phyloP scores from a whole-genome alignment of 2,797 vertebrate genomes.

The Galago senegalensis region DNA sequence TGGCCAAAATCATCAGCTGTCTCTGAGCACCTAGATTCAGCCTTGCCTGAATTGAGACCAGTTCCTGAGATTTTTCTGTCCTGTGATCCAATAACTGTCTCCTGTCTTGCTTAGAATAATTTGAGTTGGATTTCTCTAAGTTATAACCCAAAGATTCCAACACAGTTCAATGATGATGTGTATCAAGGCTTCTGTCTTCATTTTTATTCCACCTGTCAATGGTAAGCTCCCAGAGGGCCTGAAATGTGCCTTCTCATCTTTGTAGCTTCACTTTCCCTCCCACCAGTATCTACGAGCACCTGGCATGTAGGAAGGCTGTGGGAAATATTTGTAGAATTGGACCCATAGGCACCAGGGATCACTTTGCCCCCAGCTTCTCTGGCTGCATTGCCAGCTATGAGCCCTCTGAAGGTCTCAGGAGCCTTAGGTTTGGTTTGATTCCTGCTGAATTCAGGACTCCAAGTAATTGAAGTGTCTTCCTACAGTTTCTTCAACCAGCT shows the following conservation, averaged over 20 bases:
- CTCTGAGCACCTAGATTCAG: not conserved
- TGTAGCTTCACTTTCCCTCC: too few species aligned
- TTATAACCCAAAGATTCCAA: not conserved
- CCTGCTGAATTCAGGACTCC: not conserved
- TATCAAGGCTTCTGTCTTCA: not conserved
- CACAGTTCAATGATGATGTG: not conserved
- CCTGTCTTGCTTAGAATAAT: not conserved
- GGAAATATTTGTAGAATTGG: not conserved
- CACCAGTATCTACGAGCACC: not conserved
- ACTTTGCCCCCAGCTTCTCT: not conserved
- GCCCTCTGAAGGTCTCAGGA: not conserved
- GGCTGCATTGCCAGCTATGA: not conserved
- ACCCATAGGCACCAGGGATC: not conserved
- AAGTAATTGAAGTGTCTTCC: not conserved
- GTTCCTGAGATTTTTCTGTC: not conserved
- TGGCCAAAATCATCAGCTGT: not conserved
- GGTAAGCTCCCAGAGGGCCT: not conserved
- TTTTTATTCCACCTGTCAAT: not conserved
- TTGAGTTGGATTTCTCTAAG: not conserved
- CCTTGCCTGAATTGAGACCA: not conserved
- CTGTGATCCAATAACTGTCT: not conserved
- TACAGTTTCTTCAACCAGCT: not conserved
- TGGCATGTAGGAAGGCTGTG: not conserved
- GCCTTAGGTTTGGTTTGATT: not conserved
- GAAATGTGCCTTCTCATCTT: not conserved